A percentile compares a stretch with the other conserved stretches of the same genome.
These are phyloP conservation scores for Polypterus senegalus DNA, from an alignment of 2,113 vertebrate species.

Conservation along the genomic window DNA sequence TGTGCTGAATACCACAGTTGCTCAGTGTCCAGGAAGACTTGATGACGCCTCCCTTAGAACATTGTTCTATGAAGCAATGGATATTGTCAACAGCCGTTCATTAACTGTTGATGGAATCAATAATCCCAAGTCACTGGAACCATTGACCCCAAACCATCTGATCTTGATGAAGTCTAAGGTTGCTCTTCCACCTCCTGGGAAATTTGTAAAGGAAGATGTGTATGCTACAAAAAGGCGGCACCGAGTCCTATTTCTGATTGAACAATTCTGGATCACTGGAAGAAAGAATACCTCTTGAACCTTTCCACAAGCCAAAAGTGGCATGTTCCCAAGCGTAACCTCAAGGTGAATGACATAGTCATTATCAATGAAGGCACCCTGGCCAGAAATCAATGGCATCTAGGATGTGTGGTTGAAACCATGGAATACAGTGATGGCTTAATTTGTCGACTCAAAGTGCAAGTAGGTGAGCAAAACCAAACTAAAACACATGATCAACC, in stretches of 20 bases:
- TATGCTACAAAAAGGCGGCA: slow-evolving; percentile 12
- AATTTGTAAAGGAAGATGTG: slow-evolving; percentile 16
- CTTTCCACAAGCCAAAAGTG: slow-evolving; percentile 14
- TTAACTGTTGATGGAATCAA: slow-evolving; percentile 15
- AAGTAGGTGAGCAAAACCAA: slow-evolving; percentile 3
- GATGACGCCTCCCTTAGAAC: slow-evolving; percentile 17
- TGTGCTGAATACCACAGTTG: slow-evolving; percentile 5
- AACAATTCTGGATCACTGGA: slow-evolving; percentile 19
- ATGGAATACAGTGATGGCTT: slow-evolving; percentile 2
- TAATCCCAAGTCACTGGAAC: slow-evolving; percentile 7
- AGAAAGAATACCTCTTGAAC: slow-evolving; percentile 16
- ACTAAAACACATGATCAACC: not conserved
- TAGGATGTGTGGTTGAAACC: slow-evolving; percentile 14
- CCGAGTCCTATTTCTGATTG: slow-evolving; percentile 10
- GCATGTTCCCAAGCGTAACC: slow-evolving; percentile 12
- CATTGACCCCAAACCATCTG: slow-evolving; percentile 18
- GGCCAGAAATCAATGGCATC: slow-evolving; percentile 10
- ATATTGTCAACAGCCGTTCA: slow-evolving; percentile 15
- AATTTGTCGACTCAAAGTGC: slow-evolving; percentile 13
- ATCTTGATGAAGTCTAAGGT: slow-evolving; percentile 16
- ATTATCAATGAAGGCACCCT: slow-evolving; percentile 11
- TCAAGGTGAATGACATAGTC: slow-evolving; percentile 14
- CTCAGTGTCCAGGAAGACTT: slow-evolving; percentile 5
- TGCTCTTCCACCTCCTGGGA: slow-evolving; percentile 8
- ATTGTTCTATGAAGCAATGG: slow-evolving; percentile 18